A percentile compares a stretch with the other conserved stretches of the same genome.
phyloP scores from a whole-genome alignment of 2,888 invertebrate species.

The Drosophila paucipuncta region DNA sequence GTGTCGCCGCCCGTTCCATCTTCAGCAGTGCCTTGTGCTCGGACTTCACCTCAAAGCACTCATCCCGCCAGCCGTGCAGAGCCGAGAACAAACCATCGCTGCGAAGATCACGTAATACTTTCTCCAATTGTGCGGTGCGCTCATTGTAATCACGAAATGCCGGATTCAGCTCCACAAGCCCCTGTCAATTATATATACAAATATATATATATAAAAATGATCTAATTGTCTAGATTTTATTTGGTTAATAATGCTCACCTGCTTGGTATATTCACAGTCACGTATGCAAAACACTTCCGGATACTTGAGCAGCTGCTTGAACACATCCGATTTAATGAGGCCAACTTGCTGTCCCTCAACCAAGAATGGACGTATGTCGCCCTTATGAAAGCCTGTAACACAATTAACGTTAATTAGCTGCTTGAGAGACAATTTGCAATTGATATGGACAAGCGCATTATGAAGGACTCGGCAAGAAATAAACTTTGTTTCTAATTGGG shows the following conservation, averaged over 20 bases:
- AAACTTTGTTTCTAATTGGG: slow-evolving; percentile 9
- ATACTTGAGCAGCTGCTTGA: slow-evolving; percentile 91
- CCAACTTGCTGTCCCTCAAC: slow-evolving; percentile 96
- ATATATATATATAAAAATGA: neutral
- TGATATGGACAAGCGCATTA: slow-evolving; percentile 5
- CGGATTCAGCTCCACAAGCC: slow-evolving; percentile 93
- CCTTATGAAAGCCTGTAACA: slow-evolving; percentile 89
- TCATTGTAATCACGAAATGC: slow-evolving; percentile 94
- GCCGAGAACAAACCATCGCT: slow-evolving; percentile 92
- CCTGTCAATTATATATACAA: slow-evolving; percentile 85
- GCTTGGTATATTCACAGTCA: slow-evolving; percentile 83
- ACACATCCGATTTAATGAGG: slow-evolving; percentile 93
- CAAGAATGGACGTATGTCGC: slow-evolving; percentile 93
- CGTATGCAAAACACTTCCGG: slow-evolving; percentile 89
- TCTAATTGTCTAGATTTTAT: slow-evolving; percentile 1
- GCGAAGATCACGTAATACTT: slow-evolving; percentile 91
- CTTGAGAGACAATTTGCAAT: slow-evolving; percentile 22
- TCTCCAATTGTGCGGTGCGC: slow-evolving; percentile 91
- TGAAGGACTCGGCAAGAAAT: too few species aligned
- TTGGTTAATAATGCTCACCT: slow-evolving; percentile 66
- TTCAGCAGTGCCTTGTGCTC: slow-evolving; percentile 88
- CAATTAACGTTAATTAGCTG: slow-evolving; percentile 43
- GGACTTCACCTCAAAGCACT: slow-evolving; percentile 96
- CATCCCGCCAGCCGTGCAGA: slow-evolving; percentile 96
- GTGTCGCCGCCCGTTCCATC: slow-evolving; percentile 97